Base-by-base conservation (phyloP, 2,113 vertebrate species). In the Tursiops truncatus region DNA sequence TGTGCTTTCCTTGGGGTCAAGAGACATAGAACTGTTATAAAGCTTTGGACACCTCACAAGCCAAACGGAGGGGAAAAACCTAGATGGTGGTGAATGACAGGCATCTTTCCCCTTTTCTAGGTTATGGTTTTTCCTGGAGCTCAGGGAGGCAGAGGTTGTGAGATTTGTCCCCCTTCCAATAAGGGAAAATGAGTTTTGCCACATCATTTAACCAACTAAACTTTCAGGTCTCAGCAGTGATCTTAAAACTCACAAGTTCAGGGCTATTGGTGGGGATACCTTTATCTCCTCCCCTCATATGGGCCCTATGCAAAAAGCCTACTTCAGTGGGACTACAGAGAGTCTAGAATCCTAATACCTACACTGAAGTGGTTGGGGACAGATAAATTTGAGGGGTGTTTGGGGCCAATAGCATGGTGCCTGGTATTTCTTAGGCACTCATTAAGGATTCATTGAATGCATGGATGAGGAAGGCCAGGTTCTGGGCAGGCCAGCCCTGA, bases 271-370 rank as follows among this genome's bases (percentile, higher is more conserved):
- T 94, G 17, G 41, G 21, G 67, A 96, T 17, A 74, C 26, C 31
- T 91, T 88, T 70, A 53, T 95, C 80, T 94, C 44, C 65, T 91
- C 28, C 23, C 38, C 58, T 95, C 18, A 68, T 44, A 4, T 89
- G 94, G 88, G 86, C 74, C 94, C 87, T 94, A 5, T 79, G 63
- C 36, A 88, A 98, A 97, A 97, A 97, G 97, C 97, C 94, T 95
- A 77, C 89, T 41, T 91, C 14, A 63, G 12, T 93, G 62, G 47
- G 15, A 80, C 60, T 94, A 26, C 5, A 20, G 31, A 68, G 65
- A 47, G 44, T 74, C 71, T 60, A 56, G 93, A 93, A 81, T 97
- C 26, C 71, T 95, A 21, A 65, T 93, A 83, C 25, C 41, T 73
- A 14, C 38, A 5, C 58, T 84, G 79, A 82, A 3, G 1, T 58